Conservation (phyloP, 2,113 vertebrate species). For the Machaerirhynchus nigripectus region DNA sequence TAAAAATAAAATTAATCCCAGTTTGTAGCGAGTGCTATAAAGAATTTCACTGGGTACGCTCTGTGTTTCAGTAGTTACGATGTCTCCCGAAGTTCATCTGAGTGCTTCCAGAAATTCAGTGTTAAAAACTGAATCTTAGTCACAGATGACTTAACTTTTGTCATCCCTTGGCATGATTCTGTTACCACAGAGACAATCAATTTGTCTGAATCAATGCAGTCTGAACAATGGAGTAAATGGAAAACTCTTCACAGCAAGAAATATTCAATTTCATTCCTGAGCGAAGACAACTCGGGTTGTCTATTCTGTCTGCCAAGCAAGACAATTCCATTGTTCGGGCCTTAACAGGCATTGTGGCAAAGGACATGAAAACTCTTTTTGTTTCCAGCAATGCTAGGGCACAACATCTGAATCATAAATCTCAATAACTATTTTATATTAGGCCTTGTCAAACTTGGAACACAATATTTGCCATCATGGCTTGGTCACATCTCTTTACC, state of each 20-base stretch:
- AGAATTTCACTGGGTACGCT: background rate
- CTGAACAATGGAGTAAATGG: constrained; percentile 20
- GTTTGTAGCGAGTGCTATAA: background rate
- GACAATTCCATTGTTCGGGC: constrained; percentile 12
- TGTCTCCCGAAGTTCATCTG: background rate
- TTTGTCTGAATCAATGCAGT: background rate
- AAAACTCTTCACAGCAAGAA: constrained; percentile 34
- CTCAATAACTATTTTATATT: background rate
- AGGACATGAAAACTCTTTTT: background rate
- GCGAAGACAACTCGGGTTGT: background rate
- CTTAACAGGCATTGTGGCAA: background rate
- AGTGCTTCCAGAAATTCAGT: background rate
- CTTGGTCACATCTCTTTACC: background rate
- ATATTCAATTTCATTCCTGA: constrained; percentile 27
- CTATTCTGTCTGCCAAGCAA: constrained; percentile 15
- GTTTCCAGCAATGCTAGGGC: background rate
- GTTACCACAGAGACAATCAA: constrained; percentile 17
- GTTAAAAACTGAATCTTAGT: constrained; percentile 8
- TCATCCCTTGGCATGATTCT: background rate
- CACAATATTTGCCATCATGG: background rate
- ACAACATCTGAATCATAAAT: background rate
- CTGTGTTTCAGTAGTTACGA: background rate
- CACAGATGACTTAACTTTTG: background rate
- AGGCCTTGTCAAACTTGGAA: background rate
- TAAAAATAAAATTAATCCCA: background rate